Evolutionary conservation across 1,140 invertebrate genomes (phyloP), one percentile per base, ranked within the genome.

Genomic region (Drosophila lacertosa): DNA sequence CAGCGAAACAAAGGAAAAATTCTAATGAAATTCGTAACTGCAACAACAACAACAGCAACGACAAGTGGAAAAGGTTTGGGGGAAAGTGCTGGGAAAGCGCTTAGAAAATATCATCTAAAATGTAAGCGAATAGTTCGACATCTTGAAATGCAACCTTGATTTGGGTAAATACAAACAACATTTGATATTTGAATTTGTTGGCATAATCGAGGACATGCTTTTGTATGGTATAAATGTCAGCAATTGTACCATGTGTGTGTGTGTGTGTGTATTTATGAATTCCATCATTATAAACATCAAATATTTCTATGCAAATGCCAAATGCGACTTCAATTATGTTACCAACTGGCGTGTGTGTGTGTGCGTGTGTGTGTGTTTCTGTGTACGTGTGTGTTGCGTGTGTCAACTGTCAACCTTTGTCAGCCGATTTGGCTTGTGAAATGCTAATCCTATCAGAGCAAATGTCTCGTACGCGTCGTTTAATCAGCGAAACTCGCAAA

Each of bases 351-450:
- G n/a, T 47, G 13, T 33, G 16, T 42, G 40, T 33, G 37, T 64
- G 37, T 45, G 7, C 29, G 9, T 42, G 20, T 11, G 16, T 44
- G 47, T 18, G 18, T 24, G 15, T n/a, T n/a, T n/a, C n/a, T 39
- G 57, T 62, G 68, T 50, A 32, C 58, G 40, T 64, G 33, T 39
- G 22, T 44, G 16, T 37, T 70, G 65, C 59, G 65, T 68, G 66
- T 76, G 71, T 58, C 68, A 75, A 88, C 82, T 86, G 82, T 88
- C 82, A 86, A 88, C 82, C 82, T 86, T 77, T 86, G 82, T 86
- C 82, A 86, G 74, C 78, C 82, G 80, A 82, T 86, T 86, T 88
- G 59, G 57, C n/a, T 77, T 86, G 77, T 72, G 82, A 86, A 88
- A 86, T 86, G 76, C 77, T 86, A 86, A 86, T 86, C 82, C 83